phyloP scores from a whole-genome alignment of 2,797 vertebrate species.

The Chelidonichthys spinosus region DNA sequence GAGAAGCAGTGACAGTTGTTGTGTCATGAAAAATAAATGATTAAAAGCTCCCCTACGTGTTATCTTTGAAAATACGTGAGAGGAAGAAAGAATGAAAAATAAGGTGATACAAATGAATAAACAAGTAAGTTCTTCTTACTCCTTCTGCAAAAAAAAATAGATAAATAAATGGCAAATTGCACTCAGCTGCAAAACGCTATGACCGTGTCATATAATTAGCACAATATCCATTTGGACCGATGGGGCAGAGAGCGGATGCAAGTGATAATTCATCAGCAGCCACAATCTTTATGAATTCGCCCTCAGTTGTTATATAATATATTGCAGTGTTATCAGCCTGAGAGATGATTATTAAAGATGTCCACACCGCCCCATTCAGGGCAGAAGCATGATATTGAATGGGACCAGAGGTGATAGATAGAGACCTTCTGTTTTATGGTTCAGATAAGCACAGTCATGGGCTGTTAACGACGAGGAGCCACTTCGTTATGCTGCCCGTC shows the following conservation, averaged over 20 bases:
- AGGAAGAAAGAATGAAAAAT: neutral
- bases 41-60: neutral
- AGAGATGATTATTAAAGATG: neutral
- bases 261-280: neutral
- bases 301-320: neutral
- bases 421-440: constrained; percentile 19
- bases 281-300: neutral
- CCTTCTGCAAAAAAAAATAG: neutral
- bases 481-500: constrained; percentile 39
- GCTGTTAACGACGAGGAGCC: constrained; percentile 32
- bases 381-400: constrained; percentile 3
- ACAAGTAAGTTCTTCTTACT: neutral
- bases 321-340: neutral
- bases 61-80: neutral
- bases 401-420: constrained; percentile 4
- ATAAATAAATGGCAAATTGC: neutral
- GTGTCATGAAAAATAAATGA: too few relatives aligned
- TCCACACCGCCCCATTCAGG: neutral
- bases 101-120: neutral
- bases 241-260: neutral
- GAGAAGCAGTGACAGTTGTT: too few relatives aligned
- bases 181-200: neutral
- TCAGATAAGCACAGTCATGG: constrained; percentile 29
- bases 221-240: neutral
- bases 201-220: neutral